Evolutionary conservation across 2,888 invertebrate species (phyloP), one percentile per base, ranked within the genome.

Genomic region (Cataglyphis albicans): DNA sequence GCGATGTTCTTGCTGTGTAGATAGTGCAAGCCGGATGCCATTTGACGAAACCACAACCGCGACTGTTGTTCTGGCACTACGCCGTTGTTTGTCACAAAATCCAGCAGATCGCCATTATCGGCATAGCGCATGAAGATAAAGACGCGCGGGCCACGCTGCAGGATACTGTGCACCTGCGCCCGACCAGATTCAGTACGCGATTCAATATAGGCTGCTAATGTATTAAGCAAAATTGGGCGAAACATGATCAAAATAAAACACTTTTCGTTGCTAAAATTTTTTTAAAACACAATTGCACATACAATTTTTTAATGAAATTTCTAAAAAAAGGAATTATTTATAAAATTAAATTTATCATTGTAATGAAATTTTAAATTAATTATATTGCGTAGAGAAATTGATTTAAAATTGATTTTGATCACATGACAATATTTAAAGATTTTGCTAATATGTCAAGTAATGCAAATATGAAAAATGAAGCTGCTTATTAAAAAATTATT

Each of bases 111-210:
- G 9, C 98, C 98, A 92, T 98, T 98, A 91, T 98, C 98, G 21
- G 98, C 98, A 87, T 95, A 95, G 88, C 98, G 97, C 98, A 98
- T 98, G 93, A 98, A 98, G 91, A 98, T 98, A 94, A 98, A 98
- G 68, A 98, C 97, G 92, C 97, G 96, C 12, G 97, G 97, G 3
- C 98, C 98, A 85, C 98, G 96, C 93, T 98, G 97, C 82, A 98
- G 95, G 88, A 98, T 98, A 93, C 98, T 98, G 93, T 98, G 98
- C 38, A 98, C 97, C 96, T 97, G 97, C 85, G 98, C n/a, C 48
- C 25, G 65, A 73, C 44, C 44, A 44, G 15, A 44, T 44, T 10
- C 21, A 35, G 25, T 35, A n/a, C n/a, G n/a, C n/a, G 64, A 48
- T 63, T n/a, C 29, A 18, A 63, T 63, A 59, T 59, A 10, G 25